These are phyloP conservation scores for Deilephila porcellus DNA, from an alignment of 2,888 invertebrate species.

Conservation along the genomic window DNA sequence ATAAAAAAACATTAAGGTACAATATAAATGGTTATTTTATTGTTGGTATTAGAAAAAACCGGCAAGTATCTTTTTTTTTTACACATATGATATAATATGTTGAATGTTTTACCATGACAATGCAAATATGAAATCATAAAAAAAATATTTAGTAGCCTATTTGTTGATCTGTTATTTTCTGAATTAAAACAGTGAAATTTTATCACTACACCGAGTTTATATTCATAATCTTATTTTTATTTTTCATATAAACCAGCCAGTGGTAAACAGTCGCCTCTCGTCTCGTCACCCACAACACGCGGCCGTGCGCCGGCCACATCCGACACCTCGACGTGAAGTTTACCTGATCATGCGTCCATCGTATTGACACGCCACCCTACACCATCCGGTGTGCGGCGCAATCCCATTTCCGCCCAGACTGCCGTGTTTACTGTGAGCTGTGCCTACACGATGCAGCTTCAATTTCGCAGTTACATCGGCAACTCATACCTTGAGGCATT, in stretches of 20 bases:
- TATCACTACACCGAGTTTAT: neutral
- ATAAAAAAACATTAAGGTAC: no score
- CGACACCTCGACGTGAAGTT: constrained; percentile 3
- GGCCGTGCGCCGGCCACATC: neutral
- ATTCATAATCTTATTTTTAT: neutral
- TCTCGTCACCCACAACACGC: neutral
- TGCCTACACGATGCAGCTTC: neutral
- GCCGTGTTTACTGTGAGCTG: neutral
- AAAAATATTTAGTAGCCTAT: no score
- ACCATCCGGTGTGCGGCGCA: neutral
- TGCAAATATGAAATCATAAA: no score
- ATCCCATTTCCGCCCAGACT: neutral
- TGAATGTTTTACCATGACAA: no score
- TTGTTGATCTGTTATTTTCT: no score
- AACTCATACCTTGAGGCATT: neutral
- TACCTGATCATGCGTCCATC: neutral
- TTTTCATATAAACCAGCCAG: neutral
- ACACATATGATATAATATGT: no score
- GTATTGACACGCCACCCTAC: neutral
- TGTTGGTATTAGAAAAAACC: no score
- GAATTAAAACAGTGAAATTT: neutral
- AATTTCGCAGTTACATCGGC: neutral
- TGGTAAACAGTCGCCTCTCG: neutral
- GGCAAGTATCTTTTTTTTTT: no score
- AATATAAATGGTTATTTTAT: no score